Conservation (phyloP, 2,888 invertebrate genomes). For the Agriopis marginaria region DNA sequence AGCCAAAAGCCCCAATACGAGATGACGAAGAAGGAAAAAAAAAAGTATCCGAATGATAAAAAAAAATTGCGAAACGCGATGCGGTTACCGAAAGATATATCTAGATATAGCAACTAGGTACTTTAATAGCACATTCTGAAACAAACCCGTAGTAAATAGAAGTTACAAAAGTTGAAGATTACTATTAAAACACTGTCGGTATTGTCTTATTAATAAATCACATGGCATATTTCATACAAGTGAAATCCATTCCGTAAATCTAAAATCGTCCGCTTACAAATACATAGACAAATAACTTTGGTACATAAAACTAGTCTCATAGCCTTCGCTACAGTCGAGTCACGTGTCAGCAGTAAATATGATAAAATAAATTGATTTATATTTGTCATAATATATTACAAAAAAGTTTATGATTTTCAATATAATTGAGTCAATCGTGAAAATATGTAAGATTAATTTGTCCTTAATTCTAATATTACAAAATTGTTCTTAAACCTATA, state of each 20-base stretch:
- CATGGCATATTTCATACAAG: conserved; percentile 62
- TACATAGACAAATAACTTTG: conserved; percentile 73
- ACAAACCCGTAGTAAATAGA: no score
- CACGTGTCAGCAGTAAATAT: conserved; percentile 31
- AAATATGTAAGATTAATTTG: conserved; percentile 27
- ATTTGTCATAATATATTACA: conserved; percentile 13
- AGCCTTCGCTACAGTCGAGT: conserved; percentile 54
- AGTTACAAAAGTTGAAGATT: conserved; percentile 62
- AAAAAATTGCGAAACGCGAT: no score
- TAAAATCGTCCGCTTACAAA: conserved; percentile 56
- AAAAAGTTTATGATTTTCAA: conserved; percentile 9
- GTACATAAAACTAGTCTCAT: conserved; percentile 73
- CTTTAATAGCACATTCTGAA: no score
- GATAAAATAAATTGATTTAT: conserved; percentile 31
- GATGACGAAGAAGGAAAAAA: no score
- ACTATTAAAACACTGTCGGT: conserved; percentile 67
- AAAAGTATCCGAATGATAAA: no score
- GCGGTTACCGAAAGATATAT: no score
- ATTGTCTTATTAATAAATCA: conserved; percentile 76
- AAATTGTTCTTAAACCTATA: no score
- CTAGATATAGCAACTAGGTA: no score
- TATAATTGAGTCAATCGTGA: conserved; percentile 28
- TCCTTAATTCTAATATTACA: conserved; percentile 32
- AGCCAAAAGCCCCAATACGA: no score
- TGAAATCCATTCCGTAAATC: conserved; percentile 56